Evolutionary conservation across 2,888 invertebrate species (phyloP).

Genomic region (Ischnus inquisitorius): DNA sequence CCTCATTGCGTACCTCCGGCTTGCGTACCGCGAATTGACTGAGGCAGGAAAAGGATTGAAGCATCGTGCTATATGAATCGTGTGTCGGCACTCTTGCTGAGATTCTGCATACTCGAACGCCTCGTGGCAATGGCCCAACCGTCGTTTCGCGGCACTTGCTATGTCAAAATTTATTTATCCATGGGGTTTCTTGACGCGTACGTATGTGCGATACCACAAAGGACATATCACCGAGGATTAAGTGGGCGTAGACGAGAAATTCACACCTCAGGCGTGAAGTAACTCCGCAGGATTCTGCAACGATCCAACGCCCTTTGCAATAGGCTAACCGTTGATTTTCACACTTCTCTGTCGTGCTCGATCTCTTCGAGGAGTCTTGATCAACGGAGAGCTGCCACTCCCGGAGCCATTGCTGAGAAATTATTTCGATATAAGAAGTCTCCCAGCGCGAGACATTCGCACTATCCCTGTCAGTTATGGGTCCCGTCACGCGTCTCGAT

Average conservation of each 20-base stretch:
- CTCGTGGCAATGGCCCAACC: conserved; percentile 63
- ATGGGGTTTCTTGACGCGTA: neutral
- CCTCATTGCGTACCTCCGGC: conserved; percentile 32
- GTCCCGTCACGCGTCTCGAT: conserved; percentile 34
- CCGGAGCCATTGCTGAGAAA: conserved; percentile 34
- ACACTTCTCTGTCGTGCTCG: conserved; percentile 33
- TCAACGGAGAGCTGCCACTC: conserved; percentile 36
- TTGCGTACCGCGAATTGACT: conserved; percentile 5
- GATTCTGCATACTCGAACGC: conserved; percentile 21
- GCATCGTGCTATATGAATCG: conserved; percentile 18
- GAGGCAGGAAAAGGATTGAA: conserved; percentile 38
- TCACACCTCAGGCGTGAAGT: conserved; percentile 62
- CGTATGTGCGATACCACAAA: conserved; percentile 12
- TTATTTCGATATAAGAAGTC: conserved; percentile 23
- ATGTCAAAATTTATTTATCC: conserved; percentile 33
- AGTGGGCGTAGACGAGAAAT: conserved; percentile 43
- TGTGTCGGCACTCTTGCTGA: neutral
- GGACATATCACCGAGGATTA: conserved; percentile 9
- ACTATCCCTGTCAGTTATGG: conserved; percentile 58
- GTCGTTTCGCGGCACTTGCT: conserved; percentile 66
- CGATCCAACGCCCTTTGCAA: conserved; percentile 53
- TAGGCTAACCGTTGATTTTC: conserved; percentile 51
- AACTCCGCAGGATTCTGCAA: conserved; percentile 48
- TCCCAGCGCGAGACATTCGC: conserved; percentile 61
- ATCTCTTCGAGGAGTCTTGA: conserved; percentile 66